Evolutionary conservation across 2,797 vertebrate species (phyloP).

Genomic region (Dipus sagitta): DNA sequence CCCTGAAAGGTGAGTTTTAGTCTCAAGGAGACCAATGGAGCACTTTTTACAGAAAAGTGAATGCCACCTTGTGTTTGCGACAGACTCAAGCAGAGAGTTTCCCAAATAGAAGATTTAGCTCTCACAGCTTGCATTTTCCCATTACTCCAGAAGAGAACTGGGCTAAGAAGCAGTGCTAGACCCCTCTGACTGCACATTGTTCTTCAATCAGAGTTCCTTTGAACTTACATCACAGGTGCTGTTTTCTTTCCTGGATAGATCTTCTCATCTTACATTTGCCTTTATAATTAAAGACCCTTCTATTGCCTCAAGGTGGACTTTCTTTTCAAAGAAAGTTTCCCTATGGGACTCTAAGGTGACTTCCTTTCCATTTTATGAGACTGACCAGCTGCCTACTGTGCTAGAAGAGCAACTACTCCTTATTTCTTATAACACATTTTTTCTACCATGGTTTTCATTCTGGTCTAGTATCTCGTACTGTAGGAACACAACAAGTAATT

Average conservation of each 20-base stretch:
- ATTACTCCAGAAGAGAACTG: not conserved
- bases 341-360: not conserved
- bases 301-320: not conserved
- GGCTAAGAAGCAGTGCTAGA: too few relatives aligned
- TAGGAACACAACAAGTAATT: not conserved
- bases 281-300: not conserved
- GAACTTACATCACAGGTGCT: not conserved
- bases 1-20: fast-evolving
- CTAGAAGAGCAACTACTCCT: too few relatives aligned
- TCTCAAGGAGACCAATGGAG: fast-evolving
- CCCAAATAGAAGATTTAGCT: not conserved
- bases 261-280: not conserved
- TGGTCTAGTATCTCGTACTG: not conserved
- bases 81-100: not conserved
- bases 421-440: not conserved
- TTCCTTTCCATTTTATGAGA: not conserved
- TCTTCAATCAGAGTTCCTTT: not conserved
- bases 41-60: not conserved
- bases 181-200: fast-evolving
- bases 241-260: not conserved
- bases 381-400: too few relatives aligned
- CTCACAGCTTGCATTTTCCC: too few relatives aligned
- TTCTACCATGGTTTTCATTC: not conserved
- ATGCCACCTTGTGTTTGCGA: fast-evolving
- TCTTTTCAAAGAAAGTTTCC: not conserved